Conservation (phyloP, 2,797 vertebrate species). For the Paramormyrops hopkinsi region DNA sequence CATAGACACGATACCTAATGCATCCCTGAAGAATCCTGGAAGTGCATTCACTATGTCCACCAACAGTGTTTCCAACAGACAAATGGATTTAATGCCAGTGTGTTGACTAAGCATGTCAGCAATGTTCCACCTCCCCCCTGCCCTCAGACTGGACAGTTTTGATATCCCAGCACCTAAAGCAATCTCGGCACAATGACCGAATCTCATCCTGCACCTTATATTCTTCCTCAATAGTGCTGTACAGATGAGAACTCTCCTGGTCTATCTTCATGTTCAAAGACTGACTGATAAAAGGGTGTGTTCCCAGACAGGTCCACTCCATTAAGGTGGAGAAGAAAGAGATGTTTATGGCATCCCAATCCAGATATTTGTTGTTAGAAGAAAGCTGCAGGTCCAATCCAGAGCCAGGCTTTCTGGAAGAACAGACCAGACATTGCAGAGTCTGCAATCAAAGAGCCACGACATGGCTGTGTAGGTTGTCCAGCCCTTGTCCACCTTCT, state of each 20-base stretch:
- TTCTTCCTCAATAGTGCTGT: not conserved
- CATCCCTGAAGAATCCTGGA: not conserved
- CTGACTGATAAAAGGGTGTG: not conserved
- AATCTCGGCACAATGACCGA: not conserved
- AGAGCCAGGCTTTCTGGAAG: not conserved
- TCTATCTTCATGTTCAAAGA: not conserved
- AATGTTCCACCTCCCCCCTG: not conserved
- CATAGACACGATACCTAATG: not conserved
- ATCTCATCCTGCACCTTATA: not conserved
- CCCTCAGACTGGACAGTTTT: not conserved
- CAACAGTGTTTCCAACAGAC: not conserved
- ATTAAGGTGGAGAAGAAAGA: not conserved
- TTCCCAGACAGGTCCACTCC: not conserved
- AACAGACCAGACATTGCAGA: not conserved
- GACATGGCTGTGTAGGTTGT: not conserved
- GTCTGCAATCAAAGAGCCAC: not conserved
- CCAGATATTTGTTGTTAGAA: not conserved
- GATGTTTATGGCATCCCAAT: not conserved
- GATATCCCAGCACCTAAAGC: not conserved
- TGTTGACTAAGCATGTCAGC: not conserved
- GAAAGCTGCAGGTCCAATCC: not conserved
- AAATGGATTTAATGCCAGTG: not conserved
- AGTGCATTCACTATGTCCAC: not conserved
- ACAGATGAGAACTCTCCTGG: too few relatives aligned
- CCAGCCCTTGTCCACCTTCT: not conserved